These are phyloP conservation scores for Mactra quadrangularis DNA, from an alignment of 1,140 invertebrate species.

Conservation along the genomic window DNA sequence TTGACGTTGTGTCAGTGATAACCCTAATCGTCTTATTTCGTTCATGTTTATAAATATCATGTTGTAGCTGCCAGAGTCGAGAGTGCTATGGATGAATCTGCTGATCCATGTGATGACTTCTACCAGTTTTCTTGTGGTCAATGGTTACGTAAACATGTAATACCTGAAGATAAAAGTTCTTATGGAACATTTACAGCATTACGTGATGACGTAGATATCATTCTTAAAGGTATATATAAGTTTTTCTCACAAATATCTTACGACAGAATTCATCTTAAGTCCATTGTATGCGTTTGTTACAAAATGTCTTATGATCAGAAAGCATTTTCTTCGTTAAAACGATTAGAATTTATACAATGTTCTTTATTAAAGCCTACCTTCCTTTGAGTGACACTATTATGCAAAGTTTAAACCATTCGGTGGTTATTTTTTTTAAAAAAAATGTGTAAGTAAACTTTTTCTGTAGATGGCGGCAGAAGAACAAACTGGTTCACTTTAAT, in stretches of 20 bases:
- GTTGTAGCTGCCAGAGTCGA: constrained; percentile 76
- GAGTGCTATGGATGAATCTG: constrained; percentile 83
- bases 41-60: not conserved
- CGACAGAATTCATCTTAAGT: no score
- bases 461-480: no score
- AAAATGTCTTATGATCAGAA: no score
- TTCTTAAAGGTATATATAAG: constrained; percentile 63
- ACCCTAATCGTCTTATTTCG: no score
- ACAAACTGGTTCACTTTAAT: no score
- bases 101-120: constrained; percentile 96
- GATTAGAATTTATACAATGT: not conserved
- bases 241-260: no score
- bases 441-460: not conserved
- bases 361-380: not conserved
- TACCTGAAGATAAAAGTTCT: constrained; percentile 63
- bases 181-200: constrained; percentile 62
- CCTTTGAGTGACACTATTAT: not conserved
- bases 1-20: no score
- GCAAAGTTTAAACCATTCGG: not conserved
- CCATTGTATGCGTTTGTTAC: no score
- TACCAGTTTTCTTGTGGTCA: constrained; percentile 93
- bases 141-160: constrained; percentile 61
- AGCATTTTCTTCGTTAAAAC: no score
- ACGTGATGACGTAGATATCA: constrained; percentile 60
- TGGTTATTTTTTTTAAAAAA: not conserved